Conservation (phyloP, 35 echinoderm and acorn worm species). For the Heliocidaris tuberculata region DNA sequence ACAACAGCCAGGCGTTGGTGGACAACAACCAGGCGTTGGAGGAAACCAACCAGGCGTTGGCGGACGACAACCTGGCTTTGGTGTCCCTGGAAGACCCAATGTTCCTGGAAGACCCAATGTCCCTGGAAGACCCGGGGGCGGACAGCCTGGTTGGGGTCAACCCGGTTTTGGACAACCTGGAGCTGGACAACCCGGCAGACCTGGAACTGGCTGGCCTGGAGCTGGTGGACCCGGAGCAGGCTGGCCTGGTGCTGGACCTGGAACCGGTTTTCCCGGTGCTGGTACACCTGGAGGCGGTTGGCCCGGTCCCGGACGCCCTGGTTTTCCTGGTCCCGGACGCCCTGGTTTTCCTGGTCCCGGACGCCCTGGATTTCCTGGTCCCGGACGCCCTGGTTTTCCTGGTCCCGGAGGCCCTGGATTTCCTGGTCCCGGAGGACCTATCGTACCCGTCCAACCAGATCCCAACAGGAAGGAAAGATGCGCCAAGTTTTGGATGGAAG, state of each 20-base stretch:
- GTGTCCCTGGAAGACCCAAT: too few species aligned
- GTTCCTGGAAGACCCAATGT: background rate
- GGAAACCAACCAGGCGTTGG: background rate
- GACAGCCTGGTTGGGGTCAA: background rate
- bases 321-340: background rate
- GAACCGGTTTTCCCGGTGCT: too few species aligned
- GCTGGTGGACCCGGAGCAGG: background rate
- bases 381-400: too few species aligned
- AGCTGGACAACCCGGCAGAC: background rate
- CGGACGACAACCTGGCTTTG: background rate
- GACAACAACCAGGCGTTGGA: background rate
- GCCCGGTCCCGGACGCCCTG: background rate
- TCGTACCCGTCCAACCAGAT: background rate
- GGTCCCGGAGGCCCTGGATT: background rate
- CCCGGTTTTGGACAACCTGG: background rate
- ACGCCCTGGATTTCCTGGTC: too few species aligned
- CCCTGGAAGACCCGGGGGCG: too few species aligned
- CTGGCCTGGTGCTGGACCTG: background rate
- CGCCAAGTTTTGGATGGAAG: background rate
- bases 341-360: background rate
- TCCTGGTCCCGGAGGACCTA: background rate
- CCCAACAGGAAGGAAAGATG: background rate
- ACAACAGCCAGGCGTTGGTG: background rate
- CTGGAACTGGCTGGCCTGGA: background rate
- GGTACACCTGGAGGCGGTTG: too few species aligned